Conservation (phyloP, 2,888 invertebrate species). For the Acanthosepion lycidas region DNA sequence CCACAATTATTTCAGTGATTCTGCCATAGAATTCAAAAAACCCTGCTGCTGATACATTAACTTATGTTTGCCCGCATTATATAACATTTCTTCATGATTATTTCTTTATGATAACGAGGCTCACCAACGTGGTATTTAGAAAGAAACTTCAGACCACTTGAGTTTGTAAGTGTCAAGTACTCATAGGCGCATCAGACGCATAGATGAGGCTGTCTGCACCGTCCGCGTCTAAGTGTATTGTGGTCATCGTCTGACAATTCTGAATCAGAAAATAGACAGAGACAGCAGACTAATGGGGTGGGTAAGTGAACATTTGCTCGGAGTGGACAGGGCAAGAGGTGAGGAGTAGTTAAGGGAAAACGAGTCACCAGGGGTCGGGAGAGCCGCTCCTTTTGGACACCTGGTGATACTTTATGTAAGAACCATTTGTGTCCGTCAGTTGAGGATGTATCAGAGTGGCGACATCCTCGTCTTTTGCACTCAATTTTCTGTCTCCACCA, state of each 20-base stretch:
- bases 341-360: not conserved
- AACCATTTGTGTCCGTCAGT: conserved; percentile 8
- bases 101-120: not conserved
- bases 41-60: too few relatives aligned
- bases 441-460: conserved; percentile 18
- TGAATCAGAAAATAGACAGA: not conserved
- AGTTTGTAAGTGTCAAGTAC: not conserved
- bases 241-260: not conserved
- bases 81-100: not conserved
- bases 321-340: conserved; percentile 33
- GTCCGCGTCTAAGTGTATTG: not conserved
- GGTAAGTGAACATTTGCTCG: not conserved
- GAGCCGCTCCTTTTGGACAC: not conserved
- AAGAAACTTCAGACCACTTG: not conserved
- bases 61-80: too few relatives aligned
- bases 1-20: too few relatives aligned
- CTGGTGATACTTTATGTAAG: not conserved
- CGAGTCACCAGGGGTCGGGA: not conserved
- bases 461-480: conserved; percentile 33
- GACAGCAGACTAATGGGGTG: too few relatives aligned
- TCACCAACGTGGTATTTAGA: not conserved
- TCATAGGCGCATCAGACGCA: not conserved
- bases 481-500: not conserved
- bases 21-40: too few relatives aligned
- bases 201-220: not conserved